Evolutionary conservation across 2,113 vertebrate genomes (phyloP).

Genomic region (Mesocricetus auratus): DNA sequence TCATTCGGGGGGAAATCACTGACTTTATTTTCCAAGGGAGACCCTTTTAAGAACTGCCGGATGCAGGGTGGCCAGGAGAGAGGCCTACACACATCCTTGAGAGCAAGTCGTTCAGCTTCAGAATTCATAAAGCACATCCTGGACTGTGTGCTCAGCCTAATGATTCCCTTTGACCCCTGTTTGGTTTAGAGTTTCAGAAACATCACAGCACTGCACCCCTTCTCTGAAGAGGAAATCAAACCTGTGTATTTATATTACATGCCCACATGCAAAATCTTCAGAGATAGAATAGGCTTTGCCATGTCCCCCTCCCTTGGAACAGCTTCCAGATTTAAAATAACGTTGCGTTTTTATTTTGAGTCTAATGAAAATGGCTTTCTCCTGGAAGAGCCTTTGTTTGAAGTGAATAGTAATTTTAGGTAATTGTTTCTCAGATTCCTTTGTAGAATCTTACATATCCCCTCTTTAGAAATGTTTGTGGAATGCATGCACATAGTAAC

Average conservation of each 20-base stretch:
- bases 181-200: slow-evolving; percentile 78
- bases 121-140: slow-evolving; percentile 70
- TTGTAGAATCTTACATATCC: slow-evolving; percentile 22
- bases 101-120: slow-evolving; percentile 47
- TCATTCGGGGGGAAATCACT: slow-evolving; percentile 66
- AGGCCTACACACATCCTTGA: slow-evolving; percentile 47
- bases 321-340: slow-evolving; percentile 24
- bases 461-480: slow-evolving; percentile 11
- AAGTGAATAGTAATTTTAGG: slow-evolving; percentile 22
- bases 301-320: background rate
- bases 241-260: slow-evolving; percentile 29
- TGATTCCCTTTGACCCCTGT: background rate
- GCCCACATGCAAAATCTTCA: slow-evolving; percentile 39
- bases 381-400: background rate
- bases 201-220: slow-evolving; percentile 68
- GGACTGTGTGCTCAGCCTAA: slow-evolving; percentile 58
- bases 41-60: slow-evolving; percentile 72
- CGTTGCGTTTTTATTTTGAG: background rate
- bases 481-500: slow-evolving; percentile 35
- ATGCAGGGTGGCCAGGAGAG: slow-evolving; percentile 74
- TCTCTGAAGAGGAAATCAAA: slow-evolving; percentile 59
- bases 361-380: slow-evolving; percentile 47
- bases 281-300: slow-evolving; percentile 13
- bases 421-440: slow-evolving; percentile 27
- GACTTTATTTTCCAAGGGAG: slow-evolving; percentile 81